Evolutionary conservation across 2,113 vertebrate genomes (phyloP), one percentile per base, ranked within the genome.

Genomic region (Coturnix japonica): DNA sequence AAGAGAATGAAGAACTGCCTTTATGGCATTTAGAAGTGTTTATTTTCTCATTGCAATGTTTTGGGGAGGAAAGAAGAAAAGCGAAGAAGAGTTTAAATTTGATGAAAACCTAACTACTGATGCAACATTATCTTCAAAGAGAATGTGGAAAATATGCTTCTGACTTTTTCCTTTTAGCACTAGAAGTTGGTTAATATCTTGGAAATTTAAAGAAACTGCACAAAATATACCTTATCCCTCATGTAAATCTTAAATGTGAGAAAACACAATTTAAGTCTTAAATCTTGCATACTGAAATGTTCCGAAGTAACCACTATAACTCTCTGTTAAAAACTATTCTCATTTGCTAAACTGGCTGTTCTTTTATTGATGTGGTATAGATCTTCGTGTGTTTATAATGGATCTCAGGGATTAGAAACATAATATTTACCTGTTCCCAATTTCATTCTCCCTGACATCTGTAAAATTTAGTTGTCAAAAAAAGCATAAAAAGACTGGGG

Each of bases 21-120:
- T 41, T 51, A 18, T 19, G 1, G 1, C 44, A 5, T 72, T 13
- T 56, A 20, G 69, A 43, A 4, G 2, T 41, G 30, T 13, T 80
- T 13, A 26, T 83, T 79, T 76, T 43, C 28, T 18, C 6, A 31
- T 8, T 64, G 22, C 3, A 72, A 20, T 31, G 4, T 8, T 22
- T 5, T 4, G 9, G 4, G 19, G 69, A 59, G 3, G 5, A 28
- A 0, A 11, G 15, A 61, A 39, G 43, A 59, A 44, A 0, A 19
- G 13, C 11, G 4, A 5, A 51, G 5, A 73, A 43, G 13, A 65
- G 3, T 6, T 63, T 19, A 76, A 75, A 2, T 71, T 7, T 13
- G 19, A 44, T 54, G 20, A 89, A 81, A 81, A 74, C 4, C 7
- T 71, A 11, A 74, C 5, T 3, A 67, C 2, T 26, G 7, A 28